Evolutionary conservation across 2,888 invertebrate species (phyloP), one percentile per base, ranked within the genome.

Genomic region (Drosophila maculinotata): DNA sequence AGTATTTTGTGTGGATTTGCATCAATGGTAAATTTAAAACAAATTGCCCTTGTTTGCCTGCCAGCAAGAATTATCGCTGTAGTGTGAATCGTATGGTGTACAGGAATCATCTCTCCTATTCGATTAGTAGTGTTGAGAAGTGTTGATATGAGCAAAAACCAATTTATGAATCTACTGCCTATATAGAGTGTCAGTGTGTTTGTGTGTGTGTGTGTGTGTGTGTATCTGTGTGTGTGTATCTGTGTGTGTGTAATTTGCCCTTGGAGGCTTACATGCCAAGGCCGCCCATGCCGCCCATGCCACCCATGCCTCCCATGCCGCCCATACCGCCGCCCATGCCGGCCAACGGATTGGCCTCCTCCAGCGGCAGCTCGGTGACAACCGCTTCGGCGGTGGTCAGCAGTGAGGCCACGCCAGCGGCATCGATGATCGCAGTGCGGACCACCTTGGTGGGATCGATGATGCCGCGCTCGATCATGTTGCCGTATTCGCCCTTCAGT

Each of bases 361-460:
- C 98, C 89, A 97, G 95, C 1, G 99, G 99, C 56, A 97, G 93
- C 88, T 99, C 99, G 25, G 97, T 96, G 67, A 99, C 96, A 4
- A 99, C 99, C 12, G 97, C 96, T 92, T 99, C 99, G 0, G 98
- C 98, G 2, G 98, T 99, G 23, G 98, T 97, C 26, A 99, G 92
- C 2, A 99, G 93, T 0, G 98, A 98, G 0, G 98, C 98, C 6
- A 99, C 98, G 38, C 98, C 98, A 51, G 98, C 95, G n/a, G 98
- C 98, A 91, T 99, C 98, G 7, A 97, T 95, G 36, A 99, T 93
- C 0, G 98, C 98, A 1, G 98, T 98, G 85, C 98, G 94, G 10
- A 99, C 97, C 77, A 90, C 90, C 93, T 99, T 98, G 10, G 98
- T 98, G 31, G 98, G 98, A 92, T 98, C 98, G 90, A 99, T 97